A percentile compares a stretch with the other conserved stretches of the same genome.
These are phyloP conservation scores for Cassiopea andromeda DNA, from an alignment of 30 jellyfish, hydroid and myxozoan genomes.

Conservation along the genomic window DNA sequence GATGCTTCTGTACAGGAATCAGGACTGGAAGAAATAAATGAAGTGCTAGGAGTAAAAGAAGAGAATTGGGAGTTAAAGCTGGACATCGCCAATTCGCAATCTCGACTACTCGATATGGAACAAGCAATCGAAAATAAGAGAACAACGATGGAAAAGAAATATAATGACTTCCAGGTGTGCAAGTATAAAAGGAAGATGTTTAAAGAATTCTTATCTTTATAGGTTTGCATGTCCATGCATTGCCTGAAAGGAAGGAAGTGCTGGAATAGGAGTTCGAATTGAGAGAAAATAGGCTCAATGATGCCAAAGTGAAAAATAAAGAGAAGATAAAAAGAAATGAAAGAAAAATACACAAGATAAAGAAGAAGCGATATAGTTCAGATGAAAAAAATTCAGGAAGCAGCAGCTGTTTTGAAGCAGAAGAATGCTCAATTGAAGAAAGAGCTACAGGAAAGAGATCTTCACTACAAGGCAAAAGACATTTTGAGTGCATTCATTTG, in stretches of 20 bases:
- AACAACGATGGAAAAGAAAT: background rate
- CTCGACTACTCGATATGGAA: background rate
- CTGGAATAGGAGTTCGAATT: background rate
- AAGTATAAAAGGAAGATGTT: background rate
- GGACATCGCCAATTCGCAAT: background rate
- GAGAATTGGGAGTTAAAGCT: background rate
- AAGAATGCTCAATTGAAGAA: background rate
- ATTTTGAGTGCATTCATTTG: background rate
- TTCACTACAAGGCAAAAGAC: background rate
- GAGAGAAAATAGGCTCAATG: background rate
- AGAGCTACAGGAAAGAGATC: background rate
- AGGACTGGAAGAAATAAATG: background rate
- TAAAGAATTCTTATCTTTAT: background rate
- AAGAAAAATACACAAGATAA: background rate
- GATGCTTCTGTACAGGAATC: background rate
- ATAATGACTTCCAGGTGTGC: background rate
- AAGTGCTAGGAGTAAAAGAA: background rate
- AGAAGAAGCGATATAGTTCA: background rate
- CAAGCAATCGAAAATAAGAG: background rate
- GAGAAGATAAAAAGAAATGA: too few relatives aligned
- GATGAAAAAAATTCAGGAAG: background rate
- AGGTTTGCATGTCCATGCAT: background rate
- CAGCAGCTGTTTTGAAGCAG: background rate
- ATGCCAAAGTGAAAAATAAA: too few relatives aligned
- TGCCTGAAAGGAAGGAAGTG: background rate